phyloP scores from a whole-genome alignment of 2,797 vertebrate species.

The Acestrorhynchus altus region DNA sequence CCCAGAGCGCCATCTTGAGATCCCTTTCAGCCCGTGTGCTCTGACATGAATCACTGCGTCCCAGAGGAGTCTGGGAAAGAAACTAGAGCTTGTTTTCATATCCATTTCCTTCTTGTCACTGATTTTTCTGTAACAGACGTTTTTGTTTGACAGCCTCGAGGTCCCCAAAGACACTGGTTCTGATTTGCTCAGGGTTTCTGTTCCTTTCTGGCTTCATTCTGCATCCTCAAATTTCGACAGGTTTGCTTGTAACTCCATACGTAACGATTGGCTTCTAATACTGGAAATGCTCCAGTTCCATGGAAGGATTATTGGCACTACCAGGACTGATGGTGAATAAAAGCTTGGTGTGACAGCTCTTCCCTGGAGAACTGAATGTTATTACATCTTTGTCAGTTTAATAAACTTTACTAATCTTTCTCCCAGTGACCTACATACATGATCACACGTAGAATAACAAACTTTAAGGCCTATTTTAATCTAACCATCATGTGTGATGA shows the following conservation, averaged over 20 bases:
- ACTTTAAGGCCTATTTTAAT: too few relatives aligned
- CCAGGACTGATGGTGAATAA: background rate
- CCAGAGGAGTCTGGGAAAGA: constrained; percentile 49
- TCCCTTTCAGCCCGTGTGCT: constrained; percentile 43
- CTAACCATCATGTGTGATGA: too few relatives aligned
- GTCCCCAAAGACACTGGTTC: constrained; percentile 14
- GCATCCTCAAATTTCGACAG: background rate
- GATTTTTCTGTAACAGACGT: constrained; percentile 9
- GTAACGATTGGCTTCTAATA: background rate
- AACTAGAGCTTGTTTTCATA: constrained; percentile 32
- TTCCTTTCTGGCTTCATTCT: background rate
- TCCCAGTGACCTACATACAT: too few relatives aligned
- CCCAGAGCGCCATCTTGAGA: constrained; percentile 40
- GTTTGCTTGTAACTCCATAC: background rate
- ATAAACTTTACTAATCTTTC: constrained; percentile 14
- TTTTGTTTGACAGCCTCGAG: constrained; percentile 6
- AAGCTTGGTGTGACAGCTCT: background rate
- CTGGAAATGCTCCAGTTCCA: constrained; percentile 13
- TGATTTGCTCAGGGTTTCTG: constrained; percentile 15
- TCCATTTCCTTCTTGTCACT: constrained; percentile 12
- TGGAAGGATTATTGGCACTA: background rate
- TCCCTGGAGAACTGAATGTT: background rate
- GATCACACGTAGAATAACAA: too few relatives aligned
- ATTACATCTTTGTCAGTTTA: constrained; percentile 31
- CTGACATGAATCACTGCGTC: constrained; percentile 43